Percentiles rank a stretch among this genome's conserved stretches.
Conservation (phyloP, 2,888 invertebrate genomes). For the Clanis bilineata region DNA sequence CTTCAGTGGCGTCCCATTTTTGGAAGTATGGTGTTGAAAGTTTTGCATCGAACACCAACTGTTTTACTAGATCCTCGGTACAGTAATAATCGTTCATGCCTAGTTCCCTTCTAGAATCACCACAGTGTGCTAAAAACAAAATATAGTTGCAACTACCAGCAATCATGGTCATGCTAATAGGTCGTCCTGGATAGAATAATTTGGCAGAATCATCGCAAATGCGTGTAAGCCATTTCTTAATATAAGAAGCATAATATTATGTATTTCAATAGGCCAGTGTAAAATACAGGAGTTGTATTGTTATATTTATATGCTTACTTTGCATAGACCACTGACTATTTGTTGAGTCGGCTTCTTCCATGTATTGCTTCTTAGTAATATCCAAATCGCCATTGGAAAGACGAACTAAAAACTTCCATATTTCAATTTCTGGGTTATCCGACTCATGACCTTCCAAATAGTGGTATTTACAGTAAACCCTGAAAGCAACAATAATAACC, state of each 20-base stretch:
- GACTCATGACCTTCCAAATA: conserved; percentile 90
- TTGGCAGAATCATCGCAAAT: no score
- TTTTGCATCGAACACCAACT: conserved; percentile 94
- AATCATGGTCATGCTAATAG: no score
- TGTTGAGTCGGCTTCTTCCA: conserved; percentile 40
- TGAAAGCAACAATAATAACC: conserved; percentile 44
- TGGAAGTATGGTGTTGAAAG: conserved; percentile 83
- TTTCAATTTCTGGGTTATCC: conserved; percentile 87
- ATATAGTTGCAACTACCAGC: background rate
- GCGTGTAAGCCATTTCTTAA: no score
- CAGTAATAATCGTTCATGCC: conserved; percentile 90
- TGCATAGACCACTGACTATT: conserved; percentile 42
- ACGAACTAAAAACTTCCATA: conserved; percentile 88
- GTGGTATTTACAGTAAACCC: conserved; percentile 94
- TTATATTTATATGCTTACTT: conserved; percentile 46
- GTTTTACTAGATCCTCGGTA: conserved; percentile 91
- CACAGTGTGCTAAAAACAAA: conserved; percentile 83
- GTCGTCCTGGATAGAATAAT: no score
- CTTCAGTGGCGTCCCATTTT: conserved; percentile 74
- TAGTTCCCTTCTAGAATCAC: conserved; percentile 77
- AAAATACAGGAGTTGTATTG: conserved; percentile 19
- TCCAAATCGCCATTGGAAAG: conserved; percentile 78
- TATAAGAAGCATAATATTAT: no score
- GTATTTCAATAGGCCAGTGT: background rate
- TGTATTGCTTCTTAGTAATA: conserved; percentile 68